Base-by-base conservation (phyloP, 2,797 vertebrate genomes). In the Oreortyx pictus region DNA sequence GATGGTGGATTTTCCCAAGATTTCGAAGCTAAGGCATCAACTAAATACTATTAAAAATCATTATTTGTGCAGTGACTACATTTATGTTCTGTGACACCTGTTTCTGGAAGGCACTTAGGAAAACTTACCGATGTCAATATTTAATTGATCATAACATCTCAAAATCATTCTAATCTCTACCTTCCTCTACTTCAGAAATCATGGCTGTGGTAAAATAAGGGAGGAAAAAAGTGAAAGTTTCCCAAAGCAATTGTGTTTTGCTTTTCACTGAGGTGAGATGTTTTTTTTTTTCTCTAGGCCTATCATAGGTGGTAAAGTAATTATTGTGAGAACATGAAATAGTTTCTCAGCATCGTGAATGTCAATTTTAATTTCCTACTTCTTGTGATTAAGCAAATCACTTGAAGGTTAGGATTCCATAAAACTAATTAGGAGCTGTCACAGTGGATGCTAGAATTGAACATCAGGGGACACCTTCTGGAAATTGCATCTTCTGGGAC, bases 191-290 rank as follows among this genome's bases (percentile, higher is more conserved):
- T 5, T 24, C 52, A 60, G 52, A 71, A 76, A 85, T 59, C 25
- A 50, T 46, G 14, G 4, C 8, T 76, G 2, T 17, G 16, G 60
- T 33, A 83, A 91, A 82, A 77, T 19, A 10, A 7, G 3, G 6
- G 8, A 25, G 17, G 5, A 9, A 31, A 18, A 46, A 10, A 0
- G 8, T 11, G 24, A 1, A 5, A 11, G 1, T 73, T 80, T 86
- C 79, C 61, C 76, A 73, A 86, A 89, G 5, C 4, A 33, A 1
- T 33, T 43, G 18, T 43, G 9, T 11, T 44, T 83, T 60, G 23
- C 17, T 82, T 72, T 84, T 56, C 20, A 70, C 3, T 29, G 27
- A 50, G 2, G 65, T 62, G 14, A 41, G 39, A 41, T 41, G 39
- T 41, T 13, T 41, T 39, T 39, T 39, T 41, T 41, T 64, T 54